phyloP scores from a whole-genome alignment of 2,888 invertebrate species.

The Cosmopolites sordidus region DNA sequence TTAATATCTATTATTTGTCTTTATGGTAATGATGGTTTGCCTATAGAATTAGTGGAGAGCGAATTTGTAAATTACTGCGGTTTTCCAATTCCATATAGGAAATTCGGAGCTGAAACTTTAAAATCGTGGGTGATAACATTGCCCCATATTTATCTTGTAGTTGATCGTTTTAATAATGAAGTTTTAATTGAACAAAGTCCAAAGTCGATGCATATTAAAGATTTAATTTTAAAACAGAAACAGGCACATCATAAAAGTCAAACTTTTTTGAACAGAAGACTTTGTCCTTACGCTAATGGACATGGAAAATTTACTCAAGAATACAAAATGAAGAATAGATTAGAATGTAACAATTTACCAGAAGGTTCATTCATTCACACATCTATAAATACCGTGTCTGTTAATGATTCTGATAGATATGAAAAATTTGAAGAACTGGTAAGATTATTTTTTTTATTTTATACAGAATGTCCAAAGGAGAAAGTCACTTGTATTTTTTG shows the following conservation, averaged over 20 bases:
- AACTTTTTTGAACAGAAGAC: not conserved
- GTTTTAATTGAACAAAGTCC: constrained; percentile 35
- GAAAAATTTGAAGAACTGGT: constrained; percentile 35
- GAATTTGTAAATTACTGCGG: constrained; percentile 35
- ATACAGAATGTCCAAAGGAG: too few species aligned
- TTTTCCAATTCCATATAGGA: constrained; percentile 33
- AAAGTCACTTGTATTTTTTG: too few species aligned
- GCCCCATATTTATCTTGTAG: constrained; percentile 35
- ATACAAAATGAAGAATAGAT: constrained; percentile 24
- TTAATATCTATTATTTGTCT: constrained; percentile 33
- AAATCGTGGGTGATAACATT: constrained; percentile 34
- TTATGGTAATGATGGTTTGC: constrained; percentile 35
- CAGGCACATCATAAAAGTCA: constrained; percentile 3
- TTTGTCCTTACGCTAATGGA: not conserved
- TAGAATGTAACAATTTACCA: constrained; percentile 24
- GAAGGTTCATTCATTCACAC: constrained; percentile 32
- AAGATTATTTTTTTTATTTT: constrained; percentile 14
- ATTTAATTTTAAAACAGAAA: constrained; percentile 35
- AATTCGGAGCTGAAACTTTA: constrained; percentile 33
- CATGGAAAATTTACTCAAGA: not conserved
- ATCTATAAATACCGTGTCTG: constrained; percentile 30
- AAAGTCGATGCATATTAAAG: constrained; percentile 35
- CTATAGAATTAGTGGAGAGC: constrained; percentile 30
- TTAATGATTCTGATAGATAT: constrained; percentile 30
- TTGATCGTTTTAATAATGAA: constrained; percentile 31